Base-by-base conservation (phyloP, 1,140 invertebrate genomes). In the Drosophila arizonae region DNA sequence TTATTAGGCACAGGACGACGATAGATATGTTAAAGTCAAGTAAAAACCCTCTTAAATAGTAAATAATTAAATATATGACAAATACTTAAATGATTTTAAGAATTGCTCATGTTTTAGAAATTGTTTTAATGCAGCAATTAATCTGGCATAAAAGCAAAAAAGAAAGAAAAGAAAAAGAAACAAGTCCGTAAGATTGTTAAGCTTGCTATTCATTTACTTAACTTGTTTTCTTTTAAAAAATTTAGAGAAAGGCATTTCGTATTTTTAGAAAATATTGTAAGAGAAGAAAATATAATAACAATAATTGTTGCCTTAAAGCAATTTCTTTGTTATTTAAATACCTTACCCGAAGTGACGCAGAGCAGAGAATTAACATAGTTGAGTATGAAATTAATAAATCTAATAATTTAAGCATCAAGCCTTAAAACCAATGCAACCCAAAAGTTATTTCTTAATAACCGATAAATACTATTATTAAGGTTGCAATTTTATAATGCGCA, bases 391-490 rank as follows among this genome's bases (percentile, higher is more conserved):
- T 24, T 1, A 9, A 33, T 33, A 33, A 33, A 43, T 9, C 17
- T 30, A 58, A 64, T 55, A 65, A 67, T 50, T 74, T 64, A 54
- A 79, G 69, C 48, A 71, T 58, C 41, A 79, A 72, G 79, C 82
- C 84, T 86, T 87, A 85, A 72, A 39, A 66, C 51, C 48, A 63
- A 46, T 48, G 58, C 56, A 70, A 75, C 45, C 66, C 69, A 52
- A 45, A 63, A 33, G 68, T 63, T 73, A 69, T 65, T 67, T 62
- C 58, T 55, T 67, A 55, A 55, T 55, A 77, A 65, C 45, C 41
- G 45, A 33, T 68, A 17, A 63, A 52, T 30, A 48, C 9, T 64
- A 52, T 33, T 30, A 11, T 54, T 56, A 76, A 51, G 45, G 77
- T 45, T 50, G 62, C 30, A 66, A 72, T 58, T 73, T 21, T n/a